A percentile compares a stretch with the other conserved stretches of the same genome.
These are phyloP conservation scores for Remorina albescens DNA, from an alignment of 2,797 vertebrate genomes.

Conservation along the genomic window DNA sequence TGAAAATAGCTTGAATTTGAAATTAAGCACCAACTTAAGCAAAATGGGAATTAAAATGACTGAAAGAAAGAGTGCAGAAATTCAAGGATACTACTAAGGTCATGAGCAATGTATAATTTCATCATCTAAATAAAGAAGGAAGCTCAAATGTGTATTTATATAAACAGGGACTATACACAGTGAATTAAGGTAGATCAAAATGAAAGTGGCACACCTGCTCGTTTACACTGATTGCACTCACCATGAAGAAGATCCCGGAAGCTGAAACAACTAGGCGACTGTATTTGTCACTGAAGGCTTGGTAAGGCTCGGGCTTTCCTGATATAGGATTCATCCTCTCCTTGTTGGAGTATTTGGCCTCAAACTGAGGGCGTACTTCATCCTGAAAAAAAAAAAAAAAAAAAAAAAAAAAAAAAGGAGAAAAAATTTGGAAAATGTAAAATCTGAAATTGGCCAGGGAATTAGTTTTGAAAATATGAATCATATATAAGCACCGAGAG, in stretches of 20 bases:
- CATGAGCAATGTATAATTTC: no score
- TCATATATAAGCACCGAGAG: background rate
- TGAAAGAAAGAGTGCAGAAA: no score
- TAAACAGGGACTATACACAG: no score
- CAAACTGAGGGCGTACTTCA: slow-evolving; percentile 94
- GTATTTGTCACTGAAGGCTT: slow-evolving; percentile 96
- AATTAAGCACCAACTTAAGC: no score
- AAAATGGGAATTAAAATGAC: no score
- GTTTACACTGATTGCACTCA: slow-evolving; percentile 64
- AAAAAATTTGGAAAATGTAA: background rate
- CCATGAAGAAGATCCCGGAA: slow-evolving; percentile 98
- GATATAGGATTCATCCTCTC: slow-evolving; percentile 95
- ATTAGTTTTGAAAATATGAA: background rate
- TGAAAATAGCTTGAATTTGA: no score
- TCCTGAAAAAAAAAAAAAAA: slow-evolving; percentile 79
- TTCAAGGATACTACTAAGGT: no score
- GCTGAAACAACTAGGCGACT: slow-evolving; percentile 94
- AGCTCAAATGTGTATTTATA: no score
- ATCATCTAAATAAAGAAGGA: no score
- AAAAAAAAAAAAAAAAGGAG: background rate
- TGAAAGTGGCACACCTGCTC: background rate
- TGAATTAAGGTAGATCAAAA: background rate
- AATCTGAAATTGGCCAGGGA: background rate
- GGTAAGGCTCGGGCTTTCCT: slow-evolving; percentile 94
- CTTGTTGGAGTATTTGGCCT: slow-evolving; percentile 96